These are phyloP conservation scores for Gorilla gorilla DNA, from an alignment of 2,113 vertebrate genomes.

Conservation along the genomic window DNA sequence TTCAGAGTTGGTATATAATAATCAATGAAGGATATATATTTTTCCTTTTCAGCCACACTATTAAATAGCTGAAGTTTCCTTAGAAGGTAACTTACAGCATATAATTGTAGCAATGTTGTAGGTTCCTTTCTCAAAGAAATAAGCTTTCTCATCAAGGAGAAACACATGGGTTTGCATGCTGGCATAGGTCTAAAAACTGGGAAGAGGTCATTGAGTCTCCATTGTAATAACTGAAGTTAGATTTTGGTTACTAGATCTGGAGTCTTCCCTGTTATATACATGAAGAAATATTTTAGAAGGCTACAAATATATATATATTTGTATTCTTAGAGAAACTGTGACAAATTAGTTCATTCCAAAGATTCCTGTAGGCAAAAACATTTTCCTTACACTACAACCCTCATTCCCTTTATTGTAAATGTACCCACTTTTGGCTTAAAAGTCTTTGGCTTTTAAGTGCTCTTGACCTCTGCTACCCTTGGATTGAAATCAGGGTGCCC, in stretches of 20 bases:
- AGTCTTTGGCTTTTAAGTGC: not conserved
- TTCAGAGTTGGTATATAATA: not conserved
- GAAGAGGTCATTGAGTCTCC: not conserved
- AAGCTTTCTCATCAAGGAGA: not conserved
- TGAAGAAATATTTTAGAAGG: not conserved
- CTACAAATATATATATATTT: not conserved
- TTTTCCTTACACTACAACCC: not conserved
- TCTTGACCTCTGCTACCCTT: not conserved
- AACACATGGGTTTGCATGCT: not conserved
- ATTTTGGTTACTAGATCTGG: not conserved
- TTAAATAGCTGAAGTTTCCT: not conserved
- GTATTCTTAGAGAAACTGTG: not conserved
- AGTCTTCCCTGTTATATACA: not conserved
- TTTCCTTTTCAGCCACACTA: not conserved
- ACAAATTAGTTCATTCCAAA: not conserved
- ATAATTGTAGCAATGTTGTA: not conserved
- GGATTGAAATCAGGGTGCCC: not conserved
- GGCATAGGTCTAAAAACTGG: not conserved
- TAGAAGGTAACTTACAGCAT: not conserved
- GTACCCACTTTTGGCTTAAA: not conserved
- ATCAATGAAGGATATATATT: not conserved
- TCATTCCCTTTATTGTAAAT: not conserved
- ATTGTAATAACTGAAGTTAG: not conserved
- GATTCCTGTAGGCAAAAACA: not conserved
- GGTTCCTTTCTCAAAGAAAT: not conserved